Evolutionary conservation across 2,113 vertebrate species (phyloP).

Genomic region (Mellivora capensis): DNA sequence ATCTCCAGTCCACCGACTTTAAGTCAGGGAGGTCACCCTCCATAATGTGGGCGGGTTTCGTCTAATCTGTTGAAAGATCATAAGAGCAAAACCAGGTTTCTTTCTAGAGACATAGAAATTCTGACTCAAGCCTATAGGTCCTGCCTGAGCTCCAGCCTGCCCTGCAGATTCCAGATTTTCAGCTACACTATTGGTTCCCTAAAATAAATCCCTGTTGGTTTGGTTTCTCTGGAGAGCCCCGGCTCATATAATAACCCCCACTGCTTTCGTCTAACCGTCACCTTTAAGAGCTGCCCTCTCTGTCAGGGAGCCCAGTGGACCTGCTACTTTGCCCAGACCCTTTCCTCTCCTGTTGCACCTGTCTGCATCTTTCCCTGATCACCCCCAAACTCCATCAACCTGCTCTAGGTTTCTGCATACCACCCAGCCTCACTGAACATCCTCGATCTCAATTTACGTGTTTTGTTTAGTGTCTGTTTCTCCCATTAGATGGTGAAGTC

Average conservation of each 20-base stretch:
- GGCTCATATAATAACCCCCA: too few relatives aligned
- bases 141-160: neutral
- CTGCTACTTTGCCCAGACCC: neutral
- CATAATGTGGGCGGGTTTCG: neutral
- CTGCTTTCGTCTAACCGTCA: too few relatives aligned
- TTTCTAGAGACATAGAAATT: neutral
- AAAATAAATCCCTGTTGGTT: neutral
- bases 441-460: neutral
- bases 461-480: neutral
- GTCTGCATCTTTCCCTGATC: neutral
- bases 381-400: neutral
- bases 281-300: neutral
- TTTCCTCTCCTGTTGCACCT: too few relatives aligned
- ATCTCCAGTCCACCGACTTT: neutral
- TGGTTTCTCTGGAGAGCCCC: neutral
- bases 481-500: neutral
- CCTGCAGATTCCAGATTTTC: neutral
- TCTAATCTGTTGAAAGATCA: neutral
- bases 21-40: neutral
- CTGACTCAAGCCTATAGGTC: neutral
- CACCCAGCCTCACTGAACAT: neutral
- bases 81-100: neutral
- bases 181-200: neutral
- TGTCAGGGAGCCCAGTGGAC: rapidly evolving
- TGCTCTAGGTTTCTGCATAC: neutral